These are phyloP conservation scores for Pandemis heparana DNA, from an alignment of 2,888 invertebrate genomes.

Conservation along the genomic window DNA sequence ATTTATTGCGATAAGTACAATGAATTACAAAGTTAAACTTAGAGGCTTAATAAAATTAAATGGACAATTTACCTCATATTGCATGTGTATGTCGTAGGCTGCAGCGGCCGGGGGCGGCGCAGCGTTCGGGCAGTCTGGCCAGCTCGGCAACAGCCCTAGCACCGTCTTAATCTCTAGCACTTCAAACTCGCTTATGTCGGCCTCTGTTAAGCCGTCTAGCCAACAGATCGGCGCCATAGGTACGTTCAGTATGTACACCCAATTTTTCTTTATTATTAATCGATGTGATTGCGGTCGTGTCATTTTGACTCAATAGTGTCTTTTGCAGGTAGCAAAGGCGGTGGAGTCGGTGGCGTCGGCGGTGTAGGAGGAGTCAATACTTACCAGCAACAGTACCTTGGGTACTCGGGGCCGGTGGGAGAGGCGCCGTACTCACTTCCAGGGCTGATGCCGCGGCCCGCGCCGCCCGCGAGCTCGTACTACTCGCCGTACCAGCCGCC, in stretches of 20 bases:
- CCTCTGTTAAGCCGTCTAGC: conserved; percentile 92
- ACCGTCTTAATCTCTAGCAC: conserved; percentile 95
- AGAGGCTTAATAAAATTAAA: not conserved
- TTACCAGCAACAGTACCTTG: conserved; percentile 81
- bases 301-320: not conserved
- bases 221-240: conserved; percentile 95
- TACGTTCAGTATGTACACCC: conserved; percentile 53
- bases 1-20: no score
- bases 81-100: conserved; percentile 52
- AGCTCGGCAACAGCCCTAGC: conserved; percentile 92
- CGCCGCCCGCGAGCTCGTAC: conserved; percentile 79
- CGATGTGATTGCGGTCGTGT: not conserved
- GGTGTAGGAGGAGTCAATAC: conserved; percentile 79
- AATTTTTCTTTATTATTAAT: not conserved
- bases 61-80: not conserved
- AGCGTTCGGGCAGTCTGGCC: conserved; percentile 92
- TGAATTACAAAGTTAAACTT: no score
- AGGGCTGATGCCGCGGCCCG: conserved; percentile 78
- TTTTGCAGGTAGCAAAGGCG: conserved; percentile 74
- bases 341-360: conserved; percentile 70
- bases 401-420: conserved; percentile 78
- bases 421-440: conserved; percentile 78
- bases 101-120: conserved; percentile 87
- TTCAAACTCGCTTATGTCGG: conserved; percentile 95
- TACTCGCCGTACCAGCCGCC: conserved; percentile 82